Percentiles rank a stretch among this genome's conserved stretches.
Conservation (phyloP, 2,888 invertebrate species). For the Leptura quadrifasciata region DNA sequence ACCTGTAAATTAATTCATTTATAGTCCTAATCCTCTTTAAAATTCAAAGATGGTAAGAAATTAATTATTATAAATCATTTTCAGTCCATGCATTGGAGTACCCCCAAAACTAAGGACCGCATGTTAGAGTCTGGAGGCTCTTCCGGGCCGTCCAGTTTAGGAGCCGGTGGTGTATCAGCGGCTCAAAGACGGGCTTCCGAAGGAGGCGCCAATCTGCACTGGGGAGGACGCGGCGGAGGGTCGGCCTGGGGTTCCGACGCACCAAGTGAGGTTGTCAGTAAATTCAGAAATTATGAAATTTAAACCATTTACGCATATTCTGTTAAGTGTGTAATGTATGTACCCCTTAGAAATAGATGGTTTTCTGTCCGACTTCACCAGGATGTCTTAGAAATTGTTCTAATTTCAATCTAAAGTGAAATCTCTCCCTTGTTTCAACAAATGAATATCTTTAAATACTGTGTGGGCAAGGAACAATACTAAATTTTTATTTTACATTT, state of each 20-base stretch:
- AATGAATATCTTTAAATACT: neutral
- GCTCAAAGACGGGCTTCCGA: slow-evolving; percentile 87
- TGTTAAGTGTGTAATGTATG: slow-evolving; percentile 16
- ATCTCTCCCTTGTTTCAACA: neutral
- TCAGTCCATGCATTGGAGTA: slow-evolving; percentile 95
- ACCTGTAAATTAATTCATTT: no score
- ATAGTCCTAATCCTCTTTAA: no score
- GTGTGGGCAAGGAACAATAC: neutral
- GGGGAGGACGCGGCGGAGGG: slow-evolving; percentile 76
- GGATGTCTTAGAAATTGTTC: slow-evolving; percentile 2
- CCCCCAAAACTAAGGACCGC: slow-evolving; percentile 91
- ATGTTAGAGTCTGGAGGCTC: slow-evolving; percentile 83
- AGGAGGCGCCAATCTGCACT: slow-evolving; percentile 88
- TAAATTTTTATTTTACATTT: neutral
- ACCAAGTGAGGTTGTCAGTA: slow-evolving; percentile 87
- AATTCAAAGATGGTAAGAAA: no score
- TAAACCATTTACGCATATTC: slow-evolving; percentile 74
- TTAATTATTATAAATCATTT: slow-evolving; percentile 40
- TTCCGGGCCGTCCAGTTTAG: slow-evolving; percentile 77
- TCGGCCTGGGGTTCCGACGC: slow-evolving; percentile 83
- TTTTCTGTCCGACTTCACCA: slow-evolving; percentile 6
- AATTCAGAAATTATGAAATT: slow-evolving; percentile 94
- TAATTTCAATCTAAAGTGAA: neutral
- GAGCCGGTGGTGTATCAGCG: slow-evolving; percentile 76
- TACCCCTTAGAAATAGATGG: neutral